Evolutionary conservation across 1,140 invertebrate species (phyloP), one percentile per base, ranked within the genome.

Genomic region (Zaprionus tsacasi): DNA sequence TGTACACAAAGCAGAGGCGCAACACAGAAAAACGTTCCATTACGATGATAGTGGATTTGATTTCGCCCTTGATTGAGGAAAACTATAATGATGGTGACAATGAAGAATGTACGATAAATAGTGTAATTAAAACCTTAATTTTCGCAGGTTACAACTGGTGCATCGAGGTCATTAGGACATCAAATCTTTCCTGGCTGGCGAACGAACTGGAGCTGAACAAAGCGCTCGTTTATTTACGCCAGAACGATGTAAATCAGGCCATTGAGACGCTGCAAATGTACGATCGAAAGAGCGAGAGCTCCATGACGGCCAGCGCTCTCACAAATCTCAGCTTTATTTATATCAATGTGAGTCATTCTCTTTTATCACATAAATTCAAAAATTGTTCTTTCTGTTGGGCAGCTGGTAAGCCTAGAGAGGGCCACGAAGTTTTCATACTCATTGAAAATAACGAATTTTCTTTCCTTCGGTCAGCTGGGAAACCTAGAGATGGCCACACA

Each of bases 161-260:
- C 91, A 95, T 97, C 15, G 95, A 96, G 78, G 93, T 95, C 55
- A 97, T 99, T 50, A 97, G 97, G 92, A 97, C 96, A 1, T 95
- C 95, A 35, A 93, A 94, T 70, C 97, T 97, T 83, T 93, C 95
- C 10, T 94, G 95, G 76, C 91, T 99, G 35, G 97, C 97, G 15
- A 96, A 96, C 79, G 97, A 98, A 93, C 93, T 99, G 61, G 98
- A 99, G 93, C 97, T 99, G 68, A 98, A 98, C 91, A 99, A 98
- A 93, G 98, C 98, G 0, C 95, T 98, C 56, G 97, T 98, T 90
- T 97, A 96, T 92, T 93, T 99, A 13, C 96, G 97, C 71, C 96
- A 97, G 92, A 95, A 96, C 69, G 96, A 99, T 85, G 95, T 98
- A 12, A 93, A 94, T 52, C 94, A 96, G 91, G 96, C 98, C 0